A percentile compares a stretch with the other conserved stretches of the same genome.
Evolutionary conservation across 2,888 invertebrate species (phyloP).

Genomic region (Pseudanteris insignis): DNA sequence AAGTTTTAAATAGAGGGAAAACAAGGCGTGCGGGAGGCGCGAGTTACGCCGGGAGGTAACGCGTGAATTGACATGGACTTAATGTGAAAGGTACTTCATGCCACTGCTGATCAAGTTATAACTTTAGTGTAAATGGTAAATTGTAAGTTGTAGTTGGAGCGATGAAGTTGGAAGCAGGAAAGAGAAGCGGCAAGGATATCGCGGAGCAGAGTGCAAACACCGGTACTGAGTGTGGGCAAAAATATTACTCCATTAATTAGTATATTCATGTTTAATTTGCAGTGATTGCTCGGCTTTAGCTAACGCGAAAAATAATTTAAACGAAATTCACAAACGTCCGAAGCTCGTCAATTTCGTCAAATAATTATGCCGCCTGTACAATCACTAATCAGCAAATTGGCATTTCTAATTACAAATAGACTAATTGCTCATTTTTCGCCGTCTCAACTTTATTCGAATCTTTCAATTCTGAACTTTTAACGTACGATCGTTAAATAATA

Average conservation of each 20-base stretch:
- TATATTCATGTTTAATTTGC: conserved; percentile 36
- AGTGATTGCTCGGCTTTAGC: conserved; percentile 28
- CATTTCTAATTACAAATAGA: conserved; percentile 7
- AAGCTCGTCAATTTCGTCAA: conserved; percentile 18
- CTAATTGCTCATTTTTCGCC: not conserved
- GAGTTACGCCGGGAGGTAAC: conserved; percentile 33
- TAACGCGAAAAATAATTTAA: conserved; percentile 20
- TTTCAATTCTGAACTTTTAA: no score
- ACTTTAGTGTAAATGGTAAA: conserved; percentile 43
- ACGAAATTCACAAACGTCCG: conserved; percentile 12
- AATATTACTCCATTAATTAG: conserved; percentile 34
- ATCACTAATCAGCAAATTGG: conserved; percentile 15
- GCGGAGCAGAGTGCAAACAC: conserved; percentile 19
- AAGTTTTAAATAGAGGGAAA: conserved; percentile 29
- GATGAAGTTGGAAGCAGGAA: conserved; percentile 19
- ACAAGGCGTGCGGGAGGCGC: conserved; percentile 13
- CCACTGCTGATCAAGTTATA: conserved; percentile 40
- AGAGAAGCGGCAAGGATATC: conserved; percentile 32
- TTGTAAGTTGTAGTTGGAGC: conserved; percentile 39
- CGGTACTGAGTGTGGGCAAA: conserved; percentile 22
- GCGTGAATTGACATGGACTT: conserved; percentile 41
- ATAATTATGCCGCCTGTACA: conserved; percentile 10
- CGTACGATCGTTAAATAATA: no score
- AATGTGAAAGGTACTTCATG: conserved; percentile 42
- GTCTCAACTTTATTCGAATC: no score